Evolutionary conservation across 2,797 vertebrate species (phyloP).

Genomic region (Macropodus opercularis): DNA sequence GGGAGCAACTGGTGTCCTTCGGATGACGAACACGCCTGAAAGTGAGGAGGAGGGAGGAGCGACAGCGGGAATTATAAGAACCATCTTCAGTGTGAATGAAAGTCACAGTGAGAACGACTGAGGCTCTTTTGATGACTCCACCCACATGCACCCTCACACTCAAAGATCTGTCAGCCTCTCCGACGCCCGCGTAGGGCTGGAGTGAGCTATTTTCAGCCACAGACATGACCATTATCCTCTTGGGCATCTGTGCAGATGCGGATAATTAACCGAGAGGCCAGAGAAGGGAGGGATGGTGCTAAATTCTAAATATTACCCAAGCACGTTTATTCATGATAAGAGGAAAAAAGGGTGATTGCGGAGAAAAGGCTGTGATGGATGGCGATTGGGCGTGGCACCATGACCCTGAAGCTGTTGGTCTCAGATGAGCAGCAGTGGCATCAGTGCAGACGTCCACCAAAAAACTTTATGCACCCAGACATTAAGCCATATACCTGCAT

Average conservation of each 20-base stretch:
- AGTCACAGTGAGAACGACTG: constrained; percentile 44
- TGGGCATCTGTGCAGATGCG: constrained; percentile 14
- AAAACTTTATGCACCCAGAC: constrained; percentile 22
- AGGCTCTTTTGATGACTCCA: constrained; percentile 32
- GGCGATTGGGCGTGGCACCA: constrained; percentile 51
- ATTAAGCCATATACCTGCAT: constrained; percentile 30
- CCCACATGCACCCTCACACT: constrained; percentile 41
- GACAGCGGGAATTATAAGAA: constrained; percentile 46
- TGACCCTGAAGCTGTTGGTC: background rate
- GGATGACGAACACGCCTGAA: constrained; percentile 24
- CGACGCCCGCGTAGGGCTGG: constrained; percentile 18
- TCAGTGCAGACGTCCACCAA: background rate
- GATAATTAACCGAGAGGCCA: constrained; percentile 31
- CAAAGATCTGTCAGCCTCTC: constrained; percentile 20
- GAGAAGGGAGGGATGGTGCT: background rate
- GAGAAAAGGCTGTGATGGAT: constrained; percentile 34
- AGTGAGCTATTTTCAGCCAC: constrained; percentile 43
- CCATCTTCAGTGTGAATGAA: constrained; percentile 62
- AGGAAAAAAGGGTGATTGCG: constrained; percentile 1
- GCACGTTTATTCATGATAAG: constrained; percentile 45
- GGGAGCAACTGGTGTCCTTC: constrained; percentile 65
- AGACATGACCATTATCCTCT: constrained; percentile 35
- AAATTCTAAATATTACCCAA: constrained; percentile 21
- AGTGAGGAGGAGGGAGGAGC: constrained; percentile 32
- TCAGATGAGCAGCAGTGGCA: background rate